Base-by-base conservation (phyloP, 1,140 invertebrate species). In the Vollenhovia emeryi region DNA sequence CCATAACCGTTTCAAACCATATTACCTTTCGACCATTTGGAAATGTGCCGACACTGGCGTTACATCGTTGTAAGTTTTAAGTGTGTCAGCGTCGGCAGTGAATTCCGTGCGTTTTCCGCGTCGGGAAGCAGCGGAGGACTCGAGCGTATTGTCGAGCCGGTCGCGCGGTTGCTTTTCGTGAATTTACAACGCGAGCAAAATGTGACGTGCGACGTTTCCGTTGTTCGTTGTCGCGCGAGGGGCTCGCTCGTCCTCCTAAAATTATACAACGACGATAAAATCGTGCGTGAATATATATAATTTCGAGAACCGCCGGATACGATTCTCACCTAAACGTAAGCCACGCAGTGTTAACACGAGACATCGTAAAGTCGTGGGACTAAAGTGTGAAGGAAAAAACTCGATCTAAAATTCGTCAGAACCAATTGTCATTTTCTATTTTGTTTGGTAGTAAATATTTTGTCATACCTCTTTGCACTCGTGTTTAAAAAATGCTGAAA, bases 131-230 rank as follows among this genome's bases (percentile, higher is more conserved):
- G 59, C 30, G n/a, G 71, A 57, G 71, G 71, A 60, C 62, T 55
- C 82, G 55, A 27, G 18, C 24, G 52, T 40, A 79, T 52, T 69
- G 60, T 66, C 43, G 68, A 21, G 24, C 36, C 40, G 69, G 45
- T 40, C 55, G 80, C 52, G 33, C 55, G 69, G 74, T 36, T 66
- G 83, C 27, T 55, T 79, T 66, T 79, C 74, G 74, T 55, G 74
- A 84, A 84, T 78, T 76, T 64, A 24, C 83, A 71, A 64, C 57
- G 48, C 40, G 45, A 60, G 73, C 18, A 76, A 86, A 86, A 86
- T 36, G 40, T 50, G 55, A 84, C 40, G 52, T 40, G 64, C 78
- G 57, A 66, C 84, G 66, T 84, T 62, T 52, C 55, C 24, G 48
- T 71, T 80, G 78, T 71, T 80, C 48, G 45, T 79, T 43, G 60